Conservation (phyloP, 2,113 vertebrate genomes). For the Pollimyrus isidori region DNA sequence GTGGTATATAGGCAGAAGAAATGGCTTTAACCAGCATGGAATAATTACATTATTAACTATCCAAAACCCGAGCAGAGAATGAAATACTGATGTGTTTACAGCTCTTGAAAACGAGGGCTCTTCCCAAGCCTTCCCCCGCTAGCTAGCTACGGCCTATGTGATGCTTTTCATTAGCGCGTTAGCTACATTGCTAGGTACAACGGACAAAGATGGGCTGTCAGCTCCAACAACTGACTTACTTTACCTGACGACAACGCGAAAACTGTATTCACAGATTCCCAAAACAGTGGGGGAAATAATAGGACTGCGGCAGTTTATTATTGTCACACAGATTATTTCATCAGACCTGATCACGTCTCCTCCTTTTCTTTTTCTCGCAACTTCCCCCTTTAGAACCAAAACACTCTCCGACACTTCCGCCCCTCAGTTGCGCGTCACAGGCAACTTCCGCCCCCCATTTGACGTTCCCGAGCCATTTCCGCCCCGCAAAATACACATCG, state of each 20-base stretch:
- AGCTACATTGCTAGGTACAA: constrained; percentile 23
- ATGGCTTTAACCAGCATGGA: not conserved
- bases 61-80: not conserved
- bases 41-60: not conserved
- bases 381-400: constrained; percentile 69
- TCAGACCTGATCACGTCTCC: constrained; percentile 59
- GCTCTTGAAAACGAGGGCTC: not conserved
- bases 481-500: not conserved
- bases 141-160: constrained; percentile 31
- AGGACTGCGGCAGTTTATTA: constrained; percentile 23
- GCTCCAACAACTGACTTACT: constrained; percentile 22
- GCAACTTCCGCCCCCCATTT: constrained; percentile 24
- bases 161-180: constrained; percentile 25
- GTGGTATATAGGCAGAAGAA: not conserved
- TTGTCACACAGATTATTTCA: constrained; percentile 43
- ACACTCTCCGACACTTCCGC: constrained; percentile 67
- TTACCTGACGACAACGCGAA: constrained; percentile 49
- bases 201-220: constrained; percentile 31
- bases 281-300: constrained; percentile 16
- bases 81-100: not conserved
- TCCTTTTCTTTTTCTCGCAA: constrained; percentile 65
- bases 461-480: constrained; percentile 4
- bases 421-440: constrained; percentile 54
- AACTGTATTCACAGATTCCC: constrained; percentile 29
- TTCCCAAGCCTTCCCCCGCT: constrained; percentile 18